phyloP scores from a whole-genome alignment of 2,797 vertebrate genomes.

The Clarias laeviceps region DNA sequence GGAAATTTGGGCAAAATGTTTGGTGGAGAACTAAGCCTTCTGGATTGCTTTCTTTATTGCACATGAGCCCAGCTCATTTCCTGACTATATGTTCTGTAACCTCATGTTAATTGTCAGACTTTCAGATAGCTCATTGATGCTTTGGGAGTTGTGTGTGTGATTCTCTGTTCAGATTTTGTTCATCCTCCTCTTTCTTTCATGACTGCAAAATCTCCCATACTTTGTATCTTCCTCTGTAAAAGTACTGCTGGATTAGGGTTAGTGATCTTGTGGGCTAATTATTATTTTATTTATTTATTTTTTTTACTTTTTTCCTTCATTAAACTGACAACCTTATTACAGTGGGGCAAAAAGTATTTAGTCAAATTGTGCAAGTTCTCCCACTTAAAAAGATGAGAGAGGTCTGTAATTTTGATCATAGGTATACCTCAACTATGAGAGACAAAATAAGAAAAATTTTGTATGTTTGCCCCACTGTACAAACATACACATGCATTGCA shows the following conservation, averaged over 20 bases:
- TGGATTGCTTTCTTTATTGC: not conserved
- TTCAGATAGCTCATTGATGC: not conserved
- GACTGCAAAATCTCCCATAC: slow-evolving; percentile 5
- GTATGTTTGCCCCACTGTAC: not conserved
- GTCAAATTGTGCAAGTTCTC: too few relatives aligned
- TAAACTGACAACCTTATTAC: not conserved
- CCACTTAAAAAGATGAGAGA: too few relatives aligned
- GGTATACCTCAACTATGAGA: too few relatives aligned
- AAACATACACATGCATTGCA: not conserved
- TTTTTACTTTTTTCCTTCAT: not conserved
- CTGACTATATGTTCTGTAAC: not conserved
- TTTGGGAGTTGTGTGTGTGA: not conserved
- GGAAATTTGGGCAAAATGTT: not conserved
- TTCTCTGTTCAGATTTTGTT: slow-evolving; percentile 12
- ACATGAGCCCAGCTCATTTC: not conserved
- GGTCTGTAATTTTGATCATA: too few relatives aligned
- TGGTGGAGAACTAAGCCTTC: not conserved
- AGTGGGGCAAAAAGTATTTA: not conserved
- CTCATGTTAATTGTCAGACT: not conserved
- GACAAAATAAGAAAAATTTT: too few relatives aligned
- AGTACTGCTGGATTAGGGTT: slow-evolving; percentile 44
- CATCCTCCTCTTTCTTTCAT: not conserved
- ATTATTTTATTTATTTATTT: not conserved
- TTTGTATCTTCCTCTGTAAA: slow-evolving; percentile 15
- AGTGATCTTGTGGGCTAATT: slow-evolving; percentile 52